Evolutionary conservation across 2,113 vertebrate species (phyloP), one percentile per base, ranked within the genome.

Genomic region (Meles meles): DNA sequence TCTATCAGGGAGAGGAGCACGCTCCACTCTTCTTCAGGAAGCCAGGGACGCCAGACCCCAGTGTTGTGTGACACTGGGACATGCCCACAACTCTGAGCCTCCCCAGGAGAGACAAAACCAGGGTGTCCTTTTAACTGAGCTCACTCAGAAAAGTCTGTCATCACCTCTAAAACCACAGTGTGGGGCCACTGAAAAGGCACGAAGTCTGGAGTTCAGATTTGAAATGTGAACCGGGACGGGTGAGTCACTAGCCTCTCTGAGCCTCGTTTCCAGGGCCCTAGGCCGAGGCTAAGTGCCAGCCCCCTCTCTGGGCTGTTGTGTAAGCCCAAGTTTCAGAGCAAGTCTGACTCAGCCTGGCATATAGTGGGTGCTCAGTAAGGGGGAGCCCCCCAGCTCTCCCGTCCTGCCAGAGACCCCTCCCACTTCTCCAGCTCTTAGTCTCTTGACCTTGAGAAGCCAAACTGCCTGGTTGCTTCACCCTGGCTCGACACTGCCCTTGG

Each of bases 291-390:
- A 10, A 55, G 42, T n/a, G 69, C 18, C 11, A 0, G 5, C 31
- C 0, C 71, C 27, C 18, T 3, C 17, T 63, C 21, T 1, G 3
- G 31, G 55, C 25, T 6, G 1, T 12, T 13, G 18, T 63, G 21
- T 5, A 61, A 31, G n/a, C n/a, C 37, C 17, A 17, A 55, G 14
- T 31, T 31, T 21, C 23, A 29, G 55, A 77, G 34, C 9, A 9
- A 74, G 65, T 25, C 29, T 15, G 49, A 39, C 47, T 21, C 25
- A 77, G 21, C 49, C 63, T 49, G 12, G 42, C 42, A 39, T 20
- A 86, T 4, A 10, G 65, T 8, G 8, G 47, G 47, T 11, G 8
- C 39, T 49, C 23, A 2, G 0, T 10, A 67, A 85, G 63, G 13
- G 79, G 4, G 14, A 83, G 10, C 42, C 5, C 55, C 63, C 79